Evolutionary conservation across 1,140 invertebrate genomes (phyloP).

Genomic region (Stenopsyche tienmushanensis): DNA sequence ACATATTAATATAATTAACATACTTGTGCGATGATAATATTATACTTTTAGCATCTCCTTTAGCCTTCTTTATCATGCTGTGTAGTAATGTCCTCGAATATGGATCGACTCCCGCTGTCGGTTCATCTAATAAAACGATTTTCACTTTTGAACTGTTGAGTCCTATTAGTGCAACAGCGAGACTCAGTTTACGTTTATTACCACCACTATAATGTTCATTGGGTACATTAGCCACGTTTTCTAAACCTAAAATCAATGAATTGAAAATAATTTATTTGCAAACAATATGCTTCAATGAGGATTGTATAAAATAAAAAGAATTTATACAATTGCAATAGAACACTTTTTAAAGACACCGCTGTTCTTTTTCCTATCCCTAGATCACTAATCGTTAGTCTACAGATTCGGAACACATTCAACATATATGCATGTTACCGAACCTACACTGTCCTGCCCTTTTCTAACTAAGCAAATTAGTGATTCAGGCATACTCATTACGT

Average conservation of each 20-base stretch:
- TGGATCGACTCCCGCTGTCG: slow-evolving; percentile 72
- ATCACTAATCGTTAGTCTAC: too few relatives aligned
- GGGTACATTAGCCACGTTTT: slow-evolving; percentile 2
- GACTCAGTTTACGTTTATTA: slow-evolving; percentile 78
- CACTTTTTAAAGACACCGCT: too few relatives aligned
- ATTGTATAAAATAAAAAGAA: too few relatives aligned
- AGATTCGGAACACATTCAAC: too few relatives aligned
- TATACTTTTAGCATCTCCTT: slow-evolving; percentile 45
- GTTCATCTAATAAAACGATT: slow-evolving; percentile 66
- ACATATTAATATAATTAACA: neutral
- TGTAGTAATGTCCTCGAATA: slow-evolving; percentile 59
- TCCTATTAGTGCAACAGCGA: slow-evolving; percentile 76
- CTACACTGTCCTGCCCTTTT: too few relatives aligned
- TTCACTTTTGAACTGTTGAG: slow-evolving; percentile 60
- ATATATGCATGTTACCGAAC: too few relatives aligned
- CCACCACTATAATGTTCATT: slow-evolving; percentile 60
- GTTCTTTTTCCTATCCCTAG: too few relatives aligned
- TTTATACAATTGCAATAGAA: too few relatives aligned
- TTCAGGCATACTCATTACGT: too few relatives aligned
- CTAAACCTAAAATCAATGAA: neutral
- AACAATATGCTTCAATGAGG: too few relatives aligned
- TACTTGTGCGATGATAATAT: slow-evolving; percentile 59
- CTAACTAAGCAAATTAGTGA: too few relatives aligned
- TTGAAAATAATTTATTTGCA: neutral
- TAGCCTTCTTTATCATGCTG: slow-evolving; percentile 49